Conservation (phyloP, 2,113 vertebrate species). For the Protobothrops mucrosquamatus region DNA sequence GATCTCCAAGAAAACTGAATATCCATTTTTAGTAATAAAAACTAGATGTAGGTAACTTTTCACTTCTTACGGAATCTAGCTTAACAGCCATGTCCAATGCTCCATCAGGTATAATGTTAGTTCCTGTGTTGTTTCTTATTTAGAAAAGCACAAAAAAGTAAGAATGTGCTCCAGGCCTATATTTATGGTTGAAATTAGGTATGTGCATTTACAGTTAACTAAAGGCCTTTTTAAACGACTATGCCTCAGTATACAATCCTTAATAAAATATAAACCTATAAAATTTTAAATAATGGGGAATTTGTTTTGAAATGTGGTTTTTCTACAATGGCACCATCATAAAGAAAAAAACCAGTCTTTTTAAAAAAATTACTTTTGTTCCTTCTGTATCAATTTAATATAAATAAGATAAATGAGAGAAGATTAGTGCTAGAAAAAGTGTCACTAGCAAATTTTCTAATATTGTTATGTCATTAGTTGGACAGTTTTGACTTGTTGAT, state of each 20-base stretch:
- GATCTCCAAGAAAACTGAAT: conserved; percentile 18
- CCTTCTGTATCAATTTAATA: neutral
- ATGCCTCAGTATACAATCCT: neutral
- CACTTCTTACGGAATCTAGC: neutral
- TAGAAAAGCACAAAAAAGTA: neutral
- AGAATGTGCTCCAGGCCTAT: neutral
- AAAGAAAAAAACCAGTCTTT: neutral
- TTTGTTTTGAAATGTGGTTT: neutral
- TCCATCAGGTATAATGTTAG: neutral
- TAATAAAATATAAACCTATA: neutral
- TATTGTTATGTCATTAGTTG: neutral
- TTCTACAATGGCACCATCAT: neutral
- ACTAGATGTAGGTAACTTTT: neutral
- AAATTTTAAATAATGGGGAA: neutral
- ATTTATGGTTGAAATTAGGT: neutral
- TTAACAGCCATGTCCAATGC: neutral
- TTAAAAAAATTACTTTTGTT: too few relatives aligned
- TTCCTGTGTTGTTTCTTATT: neutral
- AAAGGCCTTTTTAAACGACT: neutral
- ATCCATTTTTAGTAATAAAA: neutral
- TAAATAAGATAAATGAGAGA: neutral
- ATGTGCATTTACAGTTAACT: neutral
- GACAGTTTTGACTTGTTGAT: neutral
- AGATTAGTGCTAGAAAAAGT: neutral
- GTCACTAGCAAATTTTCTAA: neutral